A percentile compares a stretch with the other conserved stretches of the same genome.
Conservation (phyloP, 2,888 invertebrate species). For the Thymelicus acteon region DNA sequence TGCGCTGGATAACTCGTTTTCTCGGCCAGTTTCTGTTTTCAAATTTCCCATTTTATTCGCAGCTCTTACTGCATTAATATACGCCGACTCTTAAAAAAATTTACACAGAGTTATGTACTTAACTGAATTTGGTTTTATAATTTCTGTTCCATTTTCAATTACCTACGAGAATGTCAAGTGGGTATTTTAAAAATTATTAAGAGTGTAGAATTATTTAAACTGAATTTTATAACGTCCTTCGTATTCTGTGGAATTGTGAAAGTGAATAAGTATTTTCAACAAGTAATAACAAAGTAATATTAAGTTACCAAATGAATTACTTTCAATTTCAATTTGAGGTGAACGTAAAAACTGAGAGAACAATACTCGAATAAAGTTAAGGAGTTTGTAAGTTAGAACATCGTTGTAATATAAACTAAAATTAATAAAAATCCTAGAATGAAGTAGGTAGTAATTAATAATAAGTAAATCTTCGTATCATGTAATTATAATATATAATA, state of each 20-base stretch:
- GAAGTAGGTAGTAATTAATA: too few relatives aligned
- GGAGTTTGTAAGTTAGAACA: too few relatives aligned
- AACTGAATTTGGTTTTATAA: constrained; percentile 11
- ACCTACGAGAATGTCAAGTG: constrained; percentile 6
- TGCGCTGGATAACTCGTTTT: constrained; percentile 26
- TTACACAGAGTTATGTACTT: constrained; percentile 3
- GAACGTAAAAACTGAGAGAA: too few relatives aligned
- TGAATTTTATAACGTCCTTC: background rate
- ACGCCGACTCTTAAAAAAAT: background rate
- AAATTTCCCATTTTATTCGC: constrained; percentile 12
- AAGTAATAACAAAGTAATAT: background rate
- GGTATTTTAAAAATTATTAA: constrained; percentile 5
- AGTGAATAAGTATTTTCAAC: background rate
- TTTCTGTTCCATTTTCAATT: constrained; percentile 13
- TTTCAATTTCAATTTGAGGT: too few relatives aligned
- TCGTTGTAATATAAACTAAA: too few relatives aligned
- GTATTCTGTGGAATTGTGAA: background rate
- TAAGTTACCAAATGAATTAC: too few relatives aligned
- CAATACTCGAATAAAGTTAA: too few relatives aligned
- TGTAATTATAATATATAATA: too few relatives aligned
- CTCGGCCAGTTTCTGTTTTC: constrained; percentile 28
- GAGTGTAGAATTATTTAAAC: constrained; percentile 4
- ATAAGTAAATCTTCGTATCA: too few relatives aligned
- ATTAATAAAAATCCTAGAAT: too few relatives aligned
- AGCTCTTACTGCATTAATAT: constrained; percentile 8